A percentile compares a stretch with the other conserved stretches of the same genome.
Evolutionary conservation across 2,797 vertebrate species (phyloP).

Genomic region (Gymnoscopelus braueri): DNA sequence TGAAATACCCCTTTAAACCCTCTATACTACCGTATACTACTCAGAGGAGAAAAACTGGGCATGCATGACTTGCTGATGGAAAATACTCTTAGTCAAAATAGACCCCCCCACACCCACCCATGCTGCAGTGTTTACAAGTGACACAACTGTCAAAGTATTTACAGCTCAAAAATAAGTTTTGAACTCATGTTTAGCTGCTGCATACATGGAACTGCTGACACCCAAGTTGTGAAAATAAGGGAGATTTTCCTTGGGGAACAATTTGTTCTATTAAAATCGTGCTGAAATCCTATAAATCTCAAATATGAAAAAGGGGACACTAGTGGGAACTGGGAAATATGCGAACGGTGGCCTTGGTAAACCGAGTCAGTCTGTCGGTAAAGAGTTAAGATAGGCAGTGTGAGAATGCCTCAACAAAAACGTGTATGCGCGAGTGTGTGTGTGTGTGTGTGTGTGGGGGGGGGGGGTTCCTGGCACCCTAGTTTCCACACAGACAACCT

Average conservation of each 20-base stretch:
- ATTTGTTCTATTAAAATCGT: constrained; percentile 24
- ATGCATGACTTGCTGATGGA: background rate
- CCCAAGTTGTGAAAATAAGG: constrained; percentile 22
- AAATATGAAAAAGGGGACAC: constrained; percentile 23
- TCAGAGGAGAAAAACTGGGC: too few relatives aligned
- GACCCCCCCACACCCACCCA: constrained; percentile 7
- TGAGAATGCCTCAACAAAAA: too few relatives aligned
- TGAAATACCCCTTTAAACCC: too few relatives aligned
- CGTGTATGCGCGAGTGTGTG: too few relatives aligned
- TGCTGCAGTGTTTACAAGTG: background rate
- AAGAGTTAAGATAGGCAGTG: constrained; percentile 25
- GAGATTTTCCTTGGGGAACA: constrained; percentile 18
- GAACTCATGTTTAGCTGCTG: constrained; percentile 15
- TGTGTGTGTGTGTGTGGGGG: too few relatives aligned
- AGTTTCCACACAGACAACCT: too few relatives aligned
- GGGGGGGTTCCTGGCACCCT: too few relatives aligned
- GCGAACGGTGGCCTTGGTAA: constrained; percentile 21
- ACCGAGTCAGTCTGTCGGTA: constrained; percentile 33
- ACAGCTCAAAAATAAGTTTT: constrained; percentile 18
- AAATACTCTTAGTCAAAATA: constrained; percentile 6
- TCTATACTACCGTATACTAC: too few relatives aligned
- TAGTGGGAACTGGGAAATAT: constrained; percentile 52
- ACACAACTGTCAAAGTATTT: constrained; percentile 35
- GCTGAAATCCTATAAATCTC: constrained; percentile 44
- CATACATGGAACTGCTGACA: background rate